Conservation (phyloP, 2,113 vertebrate genomes). For the Podarcis muralis region DNA sequence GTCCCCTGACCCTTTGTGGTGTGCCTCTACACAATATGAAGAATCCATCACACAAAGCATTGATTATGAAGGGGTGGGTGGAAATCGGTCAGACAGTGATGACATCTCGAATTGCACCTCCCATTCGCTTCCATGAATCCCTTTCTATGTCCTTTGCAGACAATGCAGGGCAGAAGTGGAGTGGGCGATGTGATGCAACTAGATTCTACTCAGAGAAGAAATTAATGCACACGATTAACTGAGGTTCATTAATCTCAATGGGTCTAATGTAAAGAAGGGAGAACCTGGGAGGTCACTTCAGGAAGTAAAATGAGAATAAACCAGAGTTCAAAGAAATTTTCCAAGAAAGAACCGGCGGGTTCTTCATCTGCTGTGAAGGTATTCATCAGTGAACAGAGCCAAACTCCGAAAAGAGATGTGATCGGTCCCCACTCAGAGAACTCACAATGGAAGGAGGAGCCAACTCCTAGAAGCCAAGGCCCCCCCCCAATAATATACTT, state of each 20-base stretch:
- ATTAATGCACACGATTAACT: too few relatives aligned
- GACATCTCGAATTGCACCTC: conserved; percentile 3
- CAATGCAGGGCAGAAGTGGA: conserved; percentile 1
- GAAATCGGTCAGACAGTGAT: conserved; percentile 31
- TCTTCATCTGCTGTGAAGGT: neutral
- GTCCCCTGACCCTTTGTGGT: neutral
- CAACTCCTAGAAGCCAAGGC: too few relatives aligned
- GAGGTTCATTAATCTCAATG: too few relatives aligned
- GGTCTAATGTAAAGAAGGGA: neutral
- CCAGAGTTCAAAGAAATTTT: neutral
- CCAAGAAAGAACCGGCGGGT: neutral
- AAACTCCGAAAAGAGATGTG: neutral
- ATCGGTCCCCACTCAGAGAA: neutral
- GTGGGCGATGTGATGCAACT: neutral
- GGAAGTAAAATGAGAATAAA: neutral
- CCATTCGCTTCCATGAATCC: neutral
- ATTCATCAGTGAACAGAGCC: neutral
- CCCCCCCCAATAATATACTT: too few relatives aligned
- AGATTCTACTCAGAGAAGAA: too few relatives aligned
- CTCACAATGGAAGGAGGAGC: neutral
- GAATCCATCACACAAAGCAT: conserved; percentile 39
- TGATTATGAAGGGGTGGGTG: conserved; percentile 38
- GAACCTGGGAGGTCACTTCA: too few relatives aligned
- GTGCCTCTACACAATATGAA: conserved; percentile 23
- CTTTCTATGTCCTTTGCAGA: conserved; percentile 30